Evolutionary conservation across 2,888 invertebrate genomes (phyloP).

Genomic region (Mechanitis mazaeus): DNA sequence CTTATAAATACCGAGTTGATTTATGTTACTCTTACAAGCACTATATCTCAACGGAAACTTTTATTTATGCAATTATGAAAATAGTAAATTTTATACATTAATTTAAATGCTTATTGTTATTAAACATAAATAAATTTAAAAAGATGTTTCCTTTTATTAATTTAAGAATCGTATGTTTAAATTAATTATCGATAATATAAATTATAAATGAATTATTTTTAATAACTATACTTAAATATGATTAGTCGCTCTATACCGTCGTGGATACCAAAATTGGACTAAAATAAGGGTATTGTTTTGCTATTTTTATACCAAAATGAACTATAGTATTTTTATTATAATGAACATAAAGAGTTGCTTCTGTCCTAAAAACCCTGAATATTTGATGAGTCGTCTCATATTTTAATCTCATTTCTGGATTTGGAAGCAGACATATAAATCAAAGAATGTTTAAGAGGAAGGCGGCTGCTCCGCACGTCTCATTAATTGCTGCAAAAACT

Average conservation of each 20-base stretch:
- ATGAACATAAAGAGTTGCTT: conserved; percentile 65
- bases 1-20: conserved; percentile 3
- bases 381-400: conserved; percentile 70
- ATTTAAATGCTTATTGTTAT: too few relatives aligned
- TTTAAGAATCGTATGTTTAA: too few relatives aligned
- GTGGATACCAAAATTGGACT: conserved; percentile 28
- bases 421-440: conserved; percentile 68
- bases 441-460: conserved; percentile 65
- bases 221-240: too few relatives aligned
- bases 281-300: conserved; percentile 41
- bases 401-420: conserved; percentile 61
- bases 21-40: not conserved
- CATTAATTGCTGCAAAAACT: conserved; percentile 73
- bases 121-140: too few relatives aligned
- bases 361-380: conserved; percentile 65
- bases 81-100: not conserved
- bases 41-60: not conserved
- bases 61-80: conserved; percentile 10
- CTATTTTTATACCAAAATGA: conserved; percentile 52
- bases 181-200: too few relatives aligned
- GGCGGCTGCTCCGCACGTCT: conserved; percentile 65
- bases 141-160: too few relatives aligned
- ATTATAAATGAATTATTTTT: too few relatives aligned
- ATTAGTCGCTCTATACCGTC: too few relatives aligned
- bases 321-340: conserved; percentile 73